These are phyloP conservation scores for Chaenogobius annularis DNA, from an alignment of 2,113 vertebrate species.

Conservation along the genomic window DNA sequence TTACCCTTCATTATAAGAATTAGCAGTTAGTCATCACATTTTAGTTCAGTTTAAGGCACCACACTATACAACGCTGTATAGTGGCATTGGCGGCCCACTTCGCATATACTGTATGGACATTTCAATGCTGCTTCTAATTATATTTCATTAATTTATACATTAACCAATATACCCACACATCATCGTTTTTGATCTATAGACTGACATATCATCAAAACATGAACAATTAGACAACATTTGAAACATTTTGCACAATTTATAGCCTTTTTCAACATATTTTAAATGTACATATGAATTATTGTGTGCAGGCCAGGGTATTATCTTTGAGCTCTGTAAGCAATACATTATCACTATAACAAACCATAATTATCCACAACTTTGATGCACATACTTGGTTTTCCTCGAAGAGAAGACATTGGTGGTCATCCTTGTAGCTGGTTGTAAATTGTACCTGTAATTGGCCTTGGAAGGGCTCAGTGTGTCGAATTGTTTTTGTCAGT, in stretches of 20 bases:
- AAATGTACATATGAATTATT: conserved; percentile 33
- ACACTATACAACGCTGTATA: too few relatives aligned
- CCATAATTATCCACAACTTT: neutral
- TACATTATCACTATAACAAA: conserved; percentile 21
- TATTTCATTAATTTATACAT: too few relatives aligned
- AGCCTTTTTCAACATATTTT: conserved; percentile 26
- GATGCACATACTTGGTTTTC: neutral
- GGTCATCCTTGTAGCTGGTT: conserved; percentile 23
- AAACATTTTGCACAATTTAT: conserved; percentile 23
- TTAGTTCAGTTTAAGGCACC: too few relatives aligned
- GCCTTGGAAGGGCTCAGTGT: conserved; percentile 24
- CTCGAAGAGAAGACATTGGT: conserved; percentile 18
- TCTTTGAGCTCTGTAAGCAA: conserved; percentile 52
- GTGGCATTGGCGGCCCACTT: too few relatives aligned
- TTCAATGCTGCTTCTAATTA: too few relatives aligned
- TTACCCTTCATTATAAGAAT: too few relatives aligned
- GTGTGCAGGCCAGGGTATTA: neutral
- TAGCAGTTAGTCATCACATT: too few relatives aligned
- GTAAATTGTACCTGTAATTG: conserved; percentile 53
- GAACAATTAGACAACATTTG: conserved; percentile 5
- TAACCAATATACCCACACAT: conserved; percentile 20
- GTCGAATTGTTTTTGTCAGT: conserved; percentile 42
- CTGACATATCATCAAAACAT: neutral
- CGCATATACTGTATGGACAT: too few relatives aligned
- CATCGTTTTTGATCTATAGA: conserved; percentile 7